These are phyloP conservation scores for Drosophila novamexicana DNA, from an alignment of 1,140 invertebrate species.

Conservation along the genomic window DNA sequence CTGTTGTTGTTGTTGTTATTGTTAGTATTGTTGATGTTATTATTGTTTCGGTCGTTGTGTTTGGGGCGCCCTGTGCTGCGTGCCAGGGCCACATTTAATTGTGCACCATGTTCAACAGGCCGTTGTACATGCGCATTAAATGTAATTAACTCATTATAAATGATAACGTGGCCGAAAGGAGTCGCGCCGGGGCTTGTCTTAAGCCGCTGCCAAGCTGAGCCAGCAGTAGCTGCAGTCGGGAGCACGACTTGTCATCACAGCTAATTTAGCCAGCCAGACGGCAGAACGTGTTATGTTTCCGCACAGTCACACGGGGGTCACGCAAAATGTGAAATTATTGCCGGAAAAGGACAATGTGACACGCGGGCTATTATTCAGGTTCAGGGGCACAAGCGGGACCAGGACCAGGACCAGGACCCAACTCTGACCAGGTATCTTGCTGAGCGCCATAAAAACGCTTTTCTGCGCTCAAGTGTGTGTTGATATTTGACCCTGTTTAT, in stretches of 20 bases:
- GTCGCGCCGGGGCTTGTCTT: slow-evolving; percentile 46
- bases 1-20: slow-evolving; percentile 8
- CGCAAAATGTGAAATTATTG: slow-evolving; percentile 75
- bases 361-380: slow-evolving; percentile 65
- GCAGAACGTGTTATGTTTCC: slow-evolving; percentile 66
- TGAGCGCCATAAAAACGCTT: slow-evolving; percentile 65
- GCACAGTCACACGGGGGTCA: slow-evolving; percentile 46
- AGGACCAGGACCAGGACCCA: neutral
- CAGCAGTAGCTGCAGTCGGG: slow-evolving; percentile 3
- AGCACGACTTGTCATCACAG: slow-evolving; percentile 59
- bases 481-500: slow-evolving; percentile 55
- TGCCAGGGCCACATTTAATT: slow-evolving; percentile 78
- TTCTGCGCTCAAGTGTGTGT: slow-evolving; percentile 69
- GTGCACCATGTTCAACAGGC: slow-evolving; percentile 76
- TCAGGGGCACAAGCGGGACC: neutral
- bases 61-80: slow-evolving; percentile 22
- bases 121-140: slow-evolving; percentile 81
- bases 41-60: slow-evolving; percentile 30
- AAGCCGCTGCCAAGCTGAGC: slow-evolving; percentile 34
- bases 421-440: slow-evolving; percentile 19
- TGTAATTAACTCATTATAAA: slow-evolving; percentile 83
- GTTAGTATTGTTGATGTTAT: neutral
- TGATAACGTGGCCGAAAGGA: slow-evolving; percentile 70
- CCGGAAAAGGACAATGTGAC: slow-evolving; percentile 73
- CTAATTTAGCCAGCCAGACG: slow-evolving; percentile 63